These are phyloP conservation scores for Chiloscyllium plagiosum DNA, from an alignment of 2,113 vertebrate genomes.

Conservation along the genomic window DNA sequence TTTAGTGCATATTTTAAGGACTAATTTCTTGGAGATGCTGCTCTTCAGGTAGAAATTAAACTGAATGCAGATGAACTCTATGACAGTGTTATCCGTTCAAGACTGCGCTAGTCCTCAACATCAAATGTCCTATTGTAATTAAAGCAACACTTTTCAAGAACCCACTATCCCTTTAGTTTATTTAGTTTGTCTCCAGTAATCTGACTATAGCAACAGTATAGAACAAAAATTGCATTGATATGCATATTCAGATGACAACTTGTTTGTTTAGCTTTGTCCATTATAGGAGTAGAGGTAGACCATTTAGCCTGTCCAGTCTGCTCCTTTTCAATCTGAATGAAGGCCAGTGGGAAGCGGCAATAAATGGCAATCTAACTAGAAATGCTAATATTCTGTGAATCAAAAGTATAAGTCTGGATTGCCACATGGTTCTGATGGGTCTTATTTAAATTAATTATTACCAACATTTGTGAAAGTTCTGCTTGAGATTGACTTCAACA, in stretches of 20 bases:
- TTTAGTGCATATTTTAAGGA: neutral
- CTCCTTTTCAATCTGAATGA: too few species aligned
- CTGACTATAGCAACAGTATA: too few species aligned
- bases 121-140: neutral
- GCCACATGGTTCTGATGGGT: neutral
- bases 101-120: neutral
- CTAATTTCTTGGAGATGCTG: neutral
- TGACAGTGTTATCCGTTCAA: neutral
- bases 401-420: neutral
- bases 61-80: neutral
- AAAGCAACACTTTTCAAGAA: neutral
- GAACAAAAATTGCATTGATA: neutral
- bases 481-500: neutral
- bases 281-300: too few species aligned
- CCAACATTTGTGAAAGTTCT: neutral
- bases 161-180: neutral
- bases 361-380: too few species aligned
- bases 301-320: neutral
- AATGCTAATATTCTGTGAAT: too few species aligned
- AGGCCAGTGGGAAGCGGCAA: neutral
- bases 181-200: too few species aligned
- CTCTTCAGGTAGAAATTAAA: neutral
- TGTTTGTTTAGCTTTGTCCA: too few species aligned
- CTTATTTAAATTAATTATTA: neutral
- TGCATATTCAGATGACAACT: too few species aligned